Evolutionary conservation across 2,797 vertebrate species (phyloP), one percentile per base, ranked within the genome.

Genomic region (Masticophis lateralis): DNA sequence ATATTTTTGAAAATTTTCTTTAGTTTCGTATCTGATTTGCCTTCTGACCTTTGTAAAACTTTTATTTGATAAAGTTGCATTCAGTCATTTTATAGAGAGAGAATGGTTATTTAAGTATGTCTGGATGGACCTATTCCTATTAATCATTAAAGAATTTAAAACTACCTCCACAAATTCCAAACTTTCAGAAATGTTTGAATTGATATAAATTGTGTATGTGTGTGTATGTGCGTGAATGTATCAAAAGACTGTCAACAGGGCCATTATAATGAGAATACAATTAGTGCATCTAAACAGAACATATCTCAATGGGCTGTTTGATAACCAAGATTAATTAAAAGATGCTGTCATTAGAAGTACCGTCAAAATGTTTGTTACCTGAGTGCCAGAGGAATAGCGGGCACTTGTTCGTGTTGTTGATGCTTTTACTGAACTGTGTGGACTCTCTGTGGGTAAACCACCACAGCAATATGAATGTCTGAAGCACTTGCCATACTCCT

Each of bases 401-500:
- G 99, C 99, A 12, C 99, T 99, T 91, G 99, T 99, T 97, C 99
- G 98, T 61, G 99, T 98, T 74, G 99, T 99, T 22, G 99, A 99
- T 0, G 99, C 98, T 97, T 99, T 99, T 93, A 98, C 98, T 43
- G 99, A 99, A 32, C 98, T 98, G 96, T 99, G 99, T 6, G 99
- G 99, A 98, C 98, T 99, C 97, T 99, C 99, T 0, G 99, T 98
- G 0, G 99, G 99, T 92, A 99, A 98, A 63, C 99, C 98, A 8
- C 99, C 98, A 93, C 99, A 99, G 98, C 99, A 99, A 96, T 99
- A 99, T 1, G 99, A 99, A 98, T 99, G 99, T 97, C 99, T 98
- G 97, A 99, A 99, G 97, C 99, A 99, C 97, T 99, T 99, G 96
- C 98, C 99, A 92, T 99, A 99, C 94, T 99, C 99, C 97, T 99